These are phyloP conservation scores for Tolypeutes matacus DNA, from an alignment of 2,797 vertebrate genomes.

Conservation along the genomic window DNA sequence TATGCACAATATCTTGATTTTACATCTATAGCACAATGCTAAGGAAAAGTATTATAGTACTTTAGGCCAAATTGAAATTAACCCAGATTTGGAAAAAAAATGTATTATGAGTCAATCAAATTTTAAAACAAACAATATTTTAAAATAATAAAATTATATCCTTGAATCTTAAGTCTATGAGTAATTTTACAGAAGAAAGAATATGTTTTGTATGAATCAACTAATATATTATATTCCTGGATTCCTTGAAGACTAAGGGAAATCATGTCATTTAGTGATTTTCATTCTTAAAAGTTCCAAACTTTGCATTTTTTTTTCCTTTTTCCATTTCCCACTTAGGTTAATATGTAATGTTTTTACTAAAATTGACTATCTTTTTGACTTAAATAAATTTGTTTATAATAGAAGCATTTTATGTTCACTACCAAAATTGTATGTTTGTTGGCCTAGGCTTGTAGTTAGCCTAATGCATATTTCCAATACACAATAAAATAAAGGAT, in stretches of 20 bases:
- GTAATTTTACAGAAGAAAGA: background rate
- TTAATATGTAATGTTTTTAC: background rate
- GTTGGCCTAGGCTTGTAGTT: background rate
- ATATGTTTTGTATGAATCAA: background rate
- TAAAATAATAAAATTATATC: background rate
- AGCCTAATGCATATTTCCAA: background rate
- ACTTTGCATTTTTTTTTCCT: background rate
- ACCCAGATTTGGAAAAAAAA: background rate
- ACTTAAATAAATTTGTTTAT: background rate
- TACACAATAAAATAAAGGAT: background rate
- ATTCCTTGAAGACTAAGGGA: background rate
- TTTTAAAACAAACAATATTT: conserved; percentile 4
- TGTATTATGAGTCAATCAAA: background rate
- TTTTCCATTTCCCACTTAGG: background rate
- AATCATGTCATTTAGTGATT: background rate
- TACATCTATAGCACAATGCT: background rate
- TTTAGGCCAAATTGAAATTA: conserved; percentile 6
- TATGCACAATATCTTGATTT: conserved; percentile 15
- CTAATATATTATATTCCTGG: background rate
- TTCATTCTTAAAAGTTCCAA: background rate
- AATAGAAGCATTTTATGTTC: background rate
- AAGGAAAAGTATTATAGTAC: conserved; percentile 4
- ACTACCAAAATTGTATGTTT: background rate
- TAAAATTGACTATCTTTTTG: conserved; percentile 7
- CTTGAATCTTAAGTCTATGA: background rate